Evolutionary conservation across 2,797 vertebrate genomes (phyloP).

Genomic region (Numenius phaeopus): DNA sequence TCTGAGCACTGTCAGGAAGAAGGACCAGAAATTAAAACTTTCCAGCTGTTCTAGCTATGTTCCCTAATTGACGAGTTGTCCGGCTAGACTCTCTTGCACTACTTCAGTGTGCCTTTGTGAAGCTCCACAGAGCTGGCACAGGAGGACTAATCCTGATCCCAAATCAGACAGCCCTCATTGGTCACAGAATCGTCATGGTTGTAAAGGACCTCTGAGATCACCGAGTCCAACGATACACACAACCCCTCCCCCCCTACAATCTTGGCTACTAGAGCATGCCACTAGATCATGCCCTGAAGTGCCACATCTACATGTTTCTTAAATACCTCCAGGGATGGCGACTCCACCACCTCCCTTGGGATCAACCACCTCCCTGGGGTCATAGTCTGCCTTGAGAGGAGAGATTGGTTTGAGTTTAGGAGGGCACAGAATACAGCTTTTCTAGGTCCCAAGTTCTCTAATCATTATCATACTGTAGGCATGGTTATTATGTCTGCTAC

Average conservation of each 20-base stretch:
- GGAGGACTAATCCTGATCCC: background rate
- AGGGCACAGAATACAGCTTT: background rate
- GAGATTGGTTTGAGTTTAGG: background rate
- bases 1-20: background rate
- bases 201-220: too few relatives aligned
- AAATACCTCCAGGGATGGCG: too few relatives aligned
- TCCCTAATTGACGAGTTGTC: background rate
- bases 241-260: too few relatives aligned
- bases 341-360: too few relatives aligned
- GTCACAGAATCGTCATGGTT: background rate
- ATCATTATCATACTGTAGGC: background rate
- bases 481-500: background rate
- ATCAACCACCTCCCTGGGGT: too few relatives aligned
- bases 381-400: background rate
- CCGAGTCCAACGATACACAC: too few relatives aligned
- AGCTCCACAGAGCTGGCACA: background rate
- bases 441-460: background rate
- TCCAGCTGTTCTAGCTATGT: background rate
- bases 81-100: background rate
- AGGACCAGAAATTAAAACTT: slow-evolving; percentile 20
- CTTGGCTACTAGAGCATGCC: too few relatives aligned
- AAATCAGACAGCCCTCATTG: background rate
- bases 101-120: background rate
- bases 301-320: too few relatives aligned
- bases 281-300: too few relatives aligned